phyloP scores from a whole-genome alignment of 2,797 vertebrate genomes.

The Hylomyscus alleni region DNA sequence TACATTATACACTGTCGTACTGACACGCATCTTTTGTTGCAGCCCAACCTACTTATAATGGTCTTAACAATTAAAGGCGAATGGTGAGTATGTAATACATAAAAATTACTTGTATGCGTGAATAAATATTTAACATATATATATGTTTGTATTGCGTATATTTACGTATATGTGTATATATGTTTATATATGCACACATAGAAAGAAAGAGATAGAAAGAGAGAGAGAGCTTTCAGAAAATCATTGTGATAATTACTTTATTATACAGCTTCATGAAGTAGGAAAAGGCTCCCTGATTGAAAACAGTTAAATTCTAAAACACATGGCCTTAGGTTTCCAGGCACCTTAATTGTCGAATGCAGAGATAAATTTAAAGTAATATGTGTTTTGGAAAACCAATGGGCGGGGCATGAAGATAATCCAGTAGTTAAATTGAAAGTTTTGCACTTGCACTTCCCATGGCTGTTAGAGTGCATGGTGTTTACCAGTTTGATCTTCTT shows the following conservation, averaged over 20 bases:
- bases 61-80: slow-evolving; percentile 20
- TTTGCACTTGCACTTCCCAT: not conserved
- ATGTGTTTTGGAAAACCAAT: not conserved
- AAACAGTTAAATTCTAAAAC: not conserved
- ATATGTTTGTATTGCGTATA: not conserved
- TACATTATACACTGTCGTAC: not conserved
- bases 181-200: not conserved
- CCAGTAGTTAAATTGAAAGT: not conserved
- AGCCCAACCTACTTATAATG: not conserved
- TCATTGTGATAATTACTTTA: not conserved
- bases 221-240: not conserved
- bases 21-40: not conserved
- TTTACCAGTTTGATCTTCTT: not conserved
- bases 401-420: not conserved
- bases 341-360: not conserved
- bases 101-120: not conserved
- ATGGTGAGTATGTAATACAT: not conserved
- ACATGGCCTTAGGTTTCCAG: not conserved
- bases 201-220: not conserved
- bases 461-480: not conserved
- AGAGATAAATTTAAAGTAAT: not conserved
- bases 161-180: not conserved
- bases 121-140: not conserved
- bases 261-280: slow-evolving; percentile 28
- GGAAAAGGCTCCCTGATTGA: not conserved